phyloP scores from a whole-genome alignment of 2,797 vertebrate genomes.

The Semotilus atromaculatus region DNA sequence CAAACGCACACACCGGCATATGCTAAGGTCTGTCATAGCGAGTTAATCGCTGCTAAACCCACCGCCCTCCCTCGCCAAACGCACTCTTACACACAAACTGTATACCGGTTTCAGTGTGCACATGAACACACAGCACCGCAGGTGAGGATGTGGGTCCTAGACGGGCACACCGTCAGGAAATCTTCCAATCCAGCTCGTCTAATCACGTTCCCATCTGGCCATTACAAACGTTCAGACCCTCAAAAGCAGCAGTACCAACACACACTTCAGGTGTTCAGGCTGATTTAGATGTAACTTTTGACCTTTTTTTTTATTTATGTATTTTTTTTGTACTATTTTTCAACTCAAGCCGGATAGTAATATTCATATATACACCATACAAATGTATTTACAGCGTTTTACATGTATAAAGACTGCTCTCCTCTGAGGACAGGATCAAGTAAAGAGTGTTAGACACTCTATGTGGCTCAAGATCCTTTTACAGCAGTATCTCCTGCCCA shows the following conservation, averaged over 20 bases:
- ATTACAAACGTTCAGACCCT: not conserved
- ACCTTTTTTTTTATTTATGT: not conserved
- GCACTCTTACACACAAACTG: constrained; percentile 23
- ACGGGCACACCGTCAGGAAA: not conserved
- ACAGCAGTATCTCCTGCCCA: constrained; percentile 73
- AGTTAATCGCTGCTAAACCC: constrained; percentile 41
- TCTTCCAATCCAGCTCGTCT: not conserved
- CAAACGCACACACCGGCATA: constrained; percentile 34
- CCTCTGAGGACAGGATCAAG: constrained; percentile 68
- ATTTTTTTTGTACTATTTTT: constrained; percentile 20
- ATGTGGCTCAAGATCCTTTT: constrained; percentile 67
- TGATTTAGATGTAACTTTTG: constrained; percentile 59
- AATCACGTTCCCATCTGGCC: not conserved
- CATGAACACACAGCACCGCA: constrained; percentile 12
- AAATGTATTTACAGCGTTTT: constrained; percentile 86
- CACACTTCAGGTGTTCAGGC: constrained; percentile 77
- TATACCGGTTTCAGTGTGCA: not conserved
- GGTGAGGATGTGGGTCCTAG: constrained; percentile 17
- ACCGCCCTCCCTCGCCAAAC: constrained; percentile 8
- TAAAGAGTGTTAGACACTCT: constrained; percentile 67
- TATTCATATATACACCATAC: constrained; percentile 81
- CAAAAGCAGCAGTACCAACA: constrained; percentile 67
- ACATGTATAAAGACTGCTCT: constrained; percentile 78
- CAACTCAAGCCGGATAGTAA: constrained; percentile 75
- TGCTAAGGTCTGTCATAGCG: constrained; percentile 40